Evolutionary conservation across 2,113 vertebrate species (phyloP).

Genomic region (Engraulis encrasicolus): DNA sequence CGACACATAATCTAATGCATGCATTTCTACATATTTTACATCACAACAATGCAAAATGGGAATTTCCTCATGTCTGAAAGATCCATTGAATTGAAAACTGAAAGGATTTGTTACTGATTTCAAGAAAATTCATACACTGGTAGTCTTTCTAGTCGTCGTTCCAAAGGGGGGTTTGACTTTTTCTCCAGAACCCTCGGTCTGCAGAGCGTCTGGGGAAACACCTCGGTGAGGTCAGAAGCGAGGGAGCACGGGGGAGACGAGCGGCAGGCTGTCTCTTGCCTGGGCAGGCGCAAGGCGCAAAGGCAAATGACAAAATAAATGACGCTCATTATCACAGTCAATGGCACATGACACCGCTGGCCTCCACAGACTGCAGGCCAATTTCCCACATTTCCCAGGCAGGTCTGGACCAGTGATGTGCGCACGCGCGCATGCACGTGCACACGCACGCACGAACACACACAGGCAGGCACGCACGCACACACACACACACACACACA

Average conservation of each 20-base stretch:
- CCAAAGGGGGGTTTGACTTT: background rate
- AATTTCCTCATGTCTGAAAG: too few relatives aligned
- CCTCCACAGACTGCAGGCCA: conserved; percentile 31
- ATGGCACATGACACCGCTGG: conserved; percentile 45
- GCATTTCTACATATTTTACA: background rate
- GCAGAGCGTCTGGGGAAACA: background rate
- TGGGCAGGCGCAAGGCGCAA: conserved; percentile 31
- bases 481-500: background rate
- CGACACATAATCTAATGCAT: background rate
- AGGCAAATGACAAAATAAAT: conserved; percentile 51
- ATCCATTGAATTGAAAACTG: too few relatives aligned
- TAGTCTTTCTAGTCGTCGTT: too few relatives aligned
- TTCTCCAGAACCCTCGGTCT: background rate
- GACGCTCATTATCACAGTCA: conserved; percentile 52
- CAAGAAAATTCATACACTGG: too few relatives aligned
- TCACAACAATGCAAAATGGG: too few relatives aligned
- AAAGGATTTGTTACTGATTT: too few relatives aligned
- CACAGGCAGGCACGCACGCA: too few relatives aligned
- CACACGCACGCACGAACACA: background rate
- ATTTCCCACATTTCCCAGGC: conserved; percentile 31
- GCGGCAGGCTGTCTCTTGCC: background rate
- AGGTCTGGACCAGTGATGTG: conserved; percentile 1
- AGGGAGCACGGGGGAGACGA: conserved; percentile 32
- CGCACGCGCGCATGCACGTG: background rate
- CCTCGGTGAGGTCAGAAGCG: conserved; percentile 23